Evolutionary conservation across 2,888 invertebrate species (phyloP).

Genomic region (Acanthosepion esculentum): DNA sequence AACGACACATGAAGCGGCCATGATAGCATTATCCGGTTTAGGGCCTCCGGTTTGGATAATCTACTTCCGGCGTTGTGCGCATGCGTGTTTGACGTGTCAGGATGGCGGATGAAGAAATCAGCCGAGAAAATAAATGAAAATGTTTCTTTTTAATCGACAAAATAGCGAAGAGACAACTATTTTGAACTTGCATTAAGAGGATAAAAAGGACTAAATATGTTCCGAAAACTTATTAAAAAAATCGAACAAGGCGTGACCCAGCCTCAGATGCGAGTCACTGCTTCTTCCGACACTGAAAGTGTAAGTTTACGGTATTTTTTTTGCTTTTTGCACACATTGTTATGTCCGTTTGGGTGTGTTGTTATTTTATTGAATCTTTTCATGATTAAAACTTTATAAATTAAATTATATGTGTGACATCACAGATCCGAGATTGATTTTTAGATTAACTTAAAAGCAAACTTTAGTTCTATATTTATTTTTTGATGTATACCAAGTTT

Average conservation of each 20-base stretch:
- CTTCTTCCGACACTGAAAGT: slow-evolving; percentile 51
- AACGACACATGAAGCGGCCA: not conserved
- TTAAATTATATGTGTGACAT: not conserved
- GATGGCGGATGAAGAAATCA: slow-evolving; percentile 34
- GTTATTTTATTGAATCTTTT: not conserved
- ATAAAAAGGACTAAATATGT: slow-evolving; percentile 60
- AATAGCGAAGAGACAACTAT: not conserved
- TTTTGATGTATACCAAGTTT: not conserved
- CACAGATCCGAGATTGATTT: not conserved
- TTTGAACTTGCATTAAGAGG: not conserved
- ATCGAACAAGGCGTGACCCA: slow-evolving; percentile 69
- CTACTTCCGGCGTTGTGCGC: slow-evolving; percentile 38
- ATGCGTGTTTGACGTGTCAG: slow-evolving; percentile 44
- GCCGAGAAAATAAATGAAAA: slow-evolving; percentile 15
- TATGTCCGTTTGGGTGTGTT: not conserved
- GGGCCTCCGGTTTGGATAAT: not conserved
- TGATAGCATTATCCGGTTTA: not conserved
- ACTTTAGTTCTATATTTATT: not conserved
- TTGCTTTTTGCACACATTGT: not conserved
- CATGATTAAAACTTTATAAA: not conserved
- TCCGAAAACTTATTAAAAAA: slow-evolving; percentile 68
- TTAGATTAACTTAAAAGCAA: not conserved
- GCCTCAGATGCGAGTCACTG: slow-evolving; percentile 63
- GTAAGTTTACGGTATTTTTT: not conserved
- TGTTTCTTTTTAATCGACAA: slow-evolving; percentile 4